Percentiles rank a stretch among this genome's conserved stretches.
These are phyloP conservation scores for Petrocephalus zakoni DNA, from an alignment of 2,113 vertebrate species.

Conservation along the genomic window DNA sequence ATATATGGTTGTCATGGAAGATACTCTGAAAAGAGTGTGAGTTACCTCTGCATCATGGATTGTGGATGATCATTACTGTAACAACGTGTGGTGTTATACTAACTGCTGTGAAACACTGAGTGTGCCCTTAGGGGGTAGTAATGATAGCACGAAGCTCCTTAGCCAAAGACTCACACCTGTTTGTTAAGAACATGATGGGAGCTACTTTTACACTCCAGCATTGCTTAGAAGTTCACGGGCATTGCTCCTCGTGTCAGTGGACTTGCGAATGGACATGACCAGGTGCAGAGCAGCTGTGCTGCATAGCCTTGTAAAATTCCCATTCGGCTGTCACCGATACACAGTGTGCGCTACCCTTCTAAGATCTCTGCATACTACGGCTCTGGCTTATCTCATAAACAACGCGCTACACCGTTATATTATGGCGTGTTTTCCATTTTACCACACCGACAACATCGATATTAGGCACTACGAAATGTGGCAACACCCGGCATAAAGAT, in stretches of 20 bases:
- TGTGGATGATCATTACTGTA: neutral
- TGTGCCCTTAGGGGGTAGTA: neutral
- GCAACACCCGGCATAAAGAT: neutral
- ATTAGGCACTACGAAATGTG: neutral
- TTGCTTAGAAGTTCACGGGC: neutral
- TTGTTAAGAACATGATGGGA: neutral
- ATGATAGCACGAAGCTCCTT: neutral
- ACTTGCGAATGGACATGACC: neutral
- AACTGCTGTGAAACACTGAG: neutral
- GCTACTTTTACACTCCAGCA: neutral
- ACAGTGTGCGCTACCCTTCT: neutral
- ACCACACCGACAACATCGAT: neutral
- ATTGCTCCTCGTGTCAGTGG: neutral
- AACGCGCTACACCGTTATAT: neutral
- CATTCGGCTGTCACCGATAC: neutral
- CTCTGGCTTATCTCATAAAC: neutral
- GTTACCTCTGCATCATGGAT: neutral
- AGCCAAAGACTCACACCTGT: neutral
- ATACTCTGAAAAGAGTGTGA: neutral
- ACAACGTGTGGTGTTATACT: neutral
- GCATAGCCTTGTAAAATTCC: neutral
- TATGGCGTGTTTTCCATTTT: neutral
- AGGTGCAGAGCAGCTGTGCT: neutral
- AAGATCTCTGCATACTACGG: neutral
- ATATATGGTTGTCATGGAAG: neutral